Evolutionary conservation across 2,888 invertebrate genomes (phyloP).

Genomic region (Hofmannophila pseudospretella): DNA sequence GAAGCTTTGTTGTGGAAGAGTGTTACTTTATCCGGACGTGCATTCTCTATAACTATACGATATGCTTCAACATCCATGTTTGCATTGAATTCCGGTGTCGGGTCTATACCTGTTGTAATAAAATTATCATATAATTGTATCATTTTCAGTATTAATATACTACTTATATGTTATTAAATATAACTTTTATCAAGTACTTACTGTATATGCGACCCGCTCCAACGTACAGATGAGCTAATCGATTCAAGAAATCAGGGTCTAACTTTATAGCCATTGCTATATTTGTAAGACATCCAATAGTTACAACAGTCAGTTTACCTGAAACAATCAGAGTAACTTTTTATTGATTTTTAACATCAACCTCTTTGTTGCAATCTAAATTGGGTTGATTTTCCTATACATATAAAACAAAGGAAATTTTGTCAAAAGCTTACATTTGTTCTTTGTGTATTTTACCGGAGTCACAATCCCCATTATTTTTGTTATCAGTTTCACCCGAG

Average conservation of each 20-base stretch:
- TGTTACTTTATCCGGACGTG: slow-evolving; percentile 50
- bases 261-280: slow-evolving; percentile 84
- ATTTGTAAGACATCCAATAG: slow-evolving; percentile 88
- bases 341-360: no score
- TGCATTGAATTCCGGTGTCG: slow-evolving; percentile 52
- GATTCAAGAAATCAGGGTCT: slow-evolving; percentile 80
- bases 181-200: no score
- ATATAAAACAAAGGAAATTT: no score
- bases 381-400: no score
- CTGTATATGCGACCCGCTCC: slow-evolving; percentile 89
- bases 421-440: no score
- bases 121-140: background rate
- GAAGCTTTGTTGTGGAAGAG: slow-evolving; percentile 34
- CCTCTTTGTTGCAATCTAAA: no score
- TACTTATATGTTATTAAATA: no score
- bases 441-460: no score
- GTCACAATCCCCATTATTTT: no score
- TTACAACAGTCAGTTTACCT: slow-evolving; percentile 79
- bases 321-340: no score
- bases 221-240: slow-evolving; percentile 82
- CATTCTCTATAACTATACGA: slow-evolving; percentile 38
- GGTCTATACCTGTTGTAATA: slow-evolving; percentile 29
- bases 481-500: no score
- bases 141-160: no score
- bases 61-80: slow-evolving; percentile 55